These are phyloP conservation scores for Drosophila formosana DNA, from an alignment of 2,888 invertebrate species.

Conservation along the genomic window DNA sequence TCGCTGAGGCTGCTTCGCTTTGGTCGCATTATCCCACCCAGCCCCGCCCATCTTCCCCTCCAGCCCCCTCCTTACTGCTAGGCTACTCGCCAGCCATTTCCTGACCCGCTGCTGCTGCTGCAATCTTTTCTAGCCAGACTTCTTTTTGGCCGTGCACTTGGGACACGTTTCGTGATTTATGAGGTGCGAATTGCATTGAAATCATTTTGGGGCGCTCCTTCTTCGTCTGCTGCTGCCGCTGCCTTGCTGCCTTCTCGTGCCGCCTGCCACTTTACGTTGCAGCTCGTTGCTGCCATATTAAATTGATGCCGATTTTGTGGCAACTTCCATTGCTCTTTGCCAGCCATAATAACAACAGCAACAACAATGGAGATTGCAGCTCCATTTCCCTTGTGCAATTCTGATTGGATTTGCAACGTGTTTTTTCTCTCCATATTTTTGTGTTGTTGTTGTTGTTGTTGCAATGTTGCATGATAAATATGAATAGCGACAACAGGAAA, in stretches of 20 bases:
- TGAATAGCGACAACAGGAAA: constrained; percentile 26
- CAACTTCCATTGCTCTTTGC: constrained; percentile 49
- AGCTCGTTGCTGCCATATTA: constrained; percentile 59
- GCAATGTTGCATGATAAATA: constrained; percentile 55
- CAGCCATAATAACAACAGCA: constrained; percentile 31
- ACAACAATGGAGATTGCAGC: constrained; percentile 53
- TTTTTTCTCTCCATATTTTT: constrained; percentile 18
- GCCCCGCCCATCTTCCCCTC: background rate
- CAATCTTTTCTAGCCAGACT: constrained; percentile 59
- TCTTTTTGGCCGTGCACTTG: constrained; percentile 69
- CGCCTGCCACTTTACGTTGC: background rate
- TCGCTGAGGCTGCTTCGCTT: background rate
- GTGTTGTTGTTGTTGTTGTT: constrained; percentile 28
- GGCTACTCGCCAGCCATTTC: constrained; percentile 40
- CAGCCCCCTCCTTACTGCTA: background rate
- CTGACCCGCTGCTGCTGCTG: constrained; percentile 53
- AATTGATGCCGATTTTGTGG: constrained; percentile 74
- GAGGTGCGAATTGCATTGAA: constrained; percentile 85
- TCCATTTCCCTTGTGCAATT: constrained; percentile 50
- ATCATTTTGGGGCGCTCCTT: constrained; percentile 63
- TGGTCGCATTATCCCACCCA: constrained; percentile 3
- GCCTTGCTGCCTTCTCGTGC: background rate
- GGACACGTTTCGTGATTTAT: constrained; percentile 85
- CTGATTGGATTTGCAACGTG: constrained; percentile 70
- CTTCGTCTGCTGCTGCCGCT: background rate